Evolutionary conservation across 2,113 vertebrate genomes (phyloP), one percentile per base, ranked within the genome.

Genomic region (Ellobius talpinus): DNA sequence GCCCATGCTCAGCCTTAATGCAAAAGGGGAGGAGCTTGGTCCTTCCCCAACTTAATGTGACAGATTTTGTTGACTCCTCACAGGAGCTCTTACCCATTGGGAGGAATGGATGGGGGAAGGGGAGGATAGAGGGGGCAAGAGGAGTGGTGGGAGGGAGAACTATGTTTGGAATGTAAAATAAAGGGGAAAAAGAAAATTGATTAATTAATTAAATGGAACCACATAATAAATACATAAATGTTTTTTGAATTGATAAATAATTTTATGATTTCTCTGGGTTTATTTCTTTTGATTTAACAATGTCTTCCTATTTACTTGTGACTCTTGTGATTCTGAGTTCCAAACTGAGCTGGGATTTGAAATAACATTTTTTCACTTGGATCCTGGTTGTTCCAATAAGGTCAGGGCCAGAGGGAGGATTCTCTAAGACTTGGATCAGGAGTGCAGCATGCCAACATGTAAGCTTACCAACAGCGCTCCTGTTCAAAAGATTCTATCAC

Each of bases 401-500:
- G 16, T 91, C 77, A 93, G 68, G 23, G 3, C 36, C 14, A 55
- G 0, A 65, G 21, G 5, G 11, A 68, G 5, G 78, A 89, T 39
- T 82, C 6, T 47, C 19, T 23, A 50, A 47, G 36, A 6, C 13
- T 23, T n/a, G 12, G 16, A 63, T 24, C 14, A 42, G 47, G 14
- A 11, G 2, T 23, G 2, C 11, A 23, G 11, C 4, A 6, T 47
- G 0, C 10, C n/a, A 16, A 73, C 24, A 29, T 8, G 24, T 3
- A 86, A 52, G 31, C 7, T 88, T 6, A 33, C 5, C 45, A 76
- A 45, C 45, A 87, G n/a, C 94, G 21, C 12, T 72, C 33, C 26
- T 65, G 0, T 52, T 93, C 4, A 36, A 21, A 58, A 74, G 17
- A 70, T 82, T 21, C 24, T 78, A 52, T 63, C 9, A 72, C 82